A percentile compares a stretch with the other conserved stretches of the same genome.
Conservation (phyloP, 1,140 invertebrate species). For the Trinorchestia longiramus region DNA sequence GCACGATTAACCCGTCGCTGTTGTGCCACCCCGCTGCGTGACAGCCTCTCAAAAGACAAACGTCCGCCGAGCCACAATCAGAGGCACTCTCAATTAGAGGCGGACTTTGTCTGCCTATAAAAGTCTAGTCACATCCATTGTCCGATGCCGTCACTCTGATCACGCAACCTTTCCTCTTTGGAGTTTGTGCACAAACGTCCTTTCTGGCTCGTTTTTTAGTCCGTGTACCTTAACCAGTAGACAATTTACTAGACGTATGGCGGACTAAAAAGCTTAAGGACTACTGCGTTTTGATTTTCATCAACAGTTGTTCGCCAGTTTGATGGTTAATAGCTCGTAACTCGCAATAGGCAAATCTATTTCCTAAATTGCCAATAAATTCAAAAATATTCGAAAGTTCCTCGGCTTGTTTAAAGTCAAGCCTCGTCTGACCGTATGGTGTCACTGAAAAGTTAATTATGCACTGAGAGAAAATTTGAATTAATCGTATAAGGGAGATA, state of each 20-base stretch:
- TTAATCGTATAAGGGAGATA: too few species aligned
- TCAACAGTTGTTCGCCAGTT: too few species aligned
- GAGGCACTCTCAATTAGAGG: slow-evolving; percentile 20
- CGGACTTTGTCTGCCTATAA: slow-evolving; percentile 1
- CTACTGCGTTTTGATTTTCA: not conserved
- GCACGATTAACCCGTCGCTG: not conserved
- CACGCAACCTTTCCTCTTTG: slow-evolving; percentile 19
- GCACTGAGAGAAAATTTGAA: too few species aligned
- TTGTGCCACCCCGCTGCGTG: not conserved
- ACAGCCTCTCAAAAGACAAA: slow-evolving; percentile 34
- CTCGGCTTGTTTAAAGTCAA: too few species aligned
- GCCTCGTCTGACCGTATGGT: too few species aligned
- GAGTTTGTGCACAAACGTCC: not conserved
- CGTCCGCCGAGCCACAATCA: slow-evolving; percentile 32
- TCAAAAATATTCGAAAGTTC: too few species aligned
- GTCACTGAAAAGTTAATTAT: too few species aligned
- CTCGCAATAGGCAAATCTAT: too few species aligned
- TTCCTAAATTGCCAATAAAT: too few species aligned
- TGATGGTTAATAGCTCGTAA: too few species aligned
- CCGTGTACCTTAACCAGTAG: not conserved
- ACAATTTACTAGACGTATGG: not conserved
- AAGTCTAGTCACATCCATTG: slow-evolving; percentile 11
- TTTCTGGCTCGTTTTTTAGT: not conserved
- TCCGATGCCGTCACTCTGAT: not conserved
- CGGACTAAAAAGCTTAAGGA: too few species aligned